Evolutionary conservation across 2,888 invertebrate species (phyloP), one percentile per base, ranked within the genome.

Genomic region (Carpatolechia fugitivella): DNA sequence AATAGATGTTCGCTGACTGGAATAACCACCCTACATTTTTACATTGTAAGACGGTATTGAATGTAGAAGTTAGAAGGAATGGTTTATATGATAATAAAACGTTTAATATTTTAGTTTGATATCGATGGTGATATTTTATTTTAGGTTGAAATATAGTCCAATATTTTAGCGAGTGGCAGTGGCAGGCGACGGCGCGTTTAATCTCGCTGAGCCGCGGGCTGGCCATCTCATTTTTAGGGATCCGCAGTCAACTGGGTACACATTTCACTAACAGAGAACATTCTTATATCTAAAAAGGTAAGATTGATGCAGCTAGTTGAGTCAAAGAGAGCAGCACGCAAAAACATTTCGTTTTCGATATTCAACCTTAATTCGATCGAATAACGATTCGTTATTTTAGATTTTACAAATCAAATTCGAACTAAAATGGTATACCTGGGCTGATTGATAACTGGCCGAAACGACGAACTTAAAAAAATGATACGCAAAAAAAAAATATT

Each of bases 111-210:
- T 60, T 60, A 60, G 56, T 60, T 24, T 61, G 60, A 58, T 68
- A 66, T 68, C 63, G 60, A 58, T 60, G 60, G 66, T 60, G 60
- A 67, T 66, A 68, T 71, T 74, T 78, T 75, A 78, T 75, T 72
- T 74, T 64, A 74, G 69, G 70, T 77, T 72, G 69, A 46, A 74
- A 73, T 74, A 69, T 76, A 69, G 74, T 74, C 70, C 70, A 75
- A 81, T 81, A 80, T 78, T 78, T 80, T 76, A 77, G 70, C 64
- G 68, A 68, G 68, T 74, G 75, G 67, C 72, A 74, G 72, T 70
- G 68, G 72, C 77, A 74, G 70, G 66, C 72, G 66, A 64, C 66
- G 67, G 64, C 62, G 64, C 68, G 65, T 76, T 81, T 83, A 80
- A 82, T 83, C 79, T 82, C 70, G 65, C 65, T 65, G 64, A 18